Base-by-base conservation (phyloP, 1,140 invertebrate genomes). In the Lerema accius region DNA sequence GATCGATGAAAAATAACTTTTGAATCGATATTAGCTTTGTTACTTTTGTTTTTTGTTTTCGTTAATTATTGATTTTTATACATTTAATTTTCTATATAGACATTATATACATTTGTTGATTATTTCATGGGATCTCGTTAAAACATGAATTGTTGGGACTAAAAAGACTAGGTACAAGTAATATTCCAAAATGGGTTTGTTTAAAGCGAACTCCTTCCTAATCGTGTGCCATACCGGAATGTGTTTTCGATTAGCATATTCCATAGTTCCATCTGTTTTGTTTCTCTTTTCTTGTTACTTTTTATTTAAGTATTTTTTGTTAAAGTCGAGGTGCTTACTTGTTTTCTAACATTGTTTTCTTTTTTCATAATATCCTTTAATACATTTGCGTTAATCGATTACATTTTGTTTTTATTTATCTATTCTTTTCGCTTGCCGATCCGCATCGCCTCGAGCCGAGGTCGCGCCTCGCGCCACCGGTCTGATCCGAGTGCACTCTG, bases 71-170 rank as follows among this genome's bases (percentile, higher is more conserved):
- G 37, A 61, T 71, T 42, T 71, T 64, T 56, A 42, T 56, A 63
- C 45, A 37, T 63, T 70, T 64, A 3, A 23, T 63, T 56, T n/a
- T n/a, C 43, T n/a, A 35, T 28, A 40, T 64, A 60, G 19, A 42
- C 43, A 63, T 43, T 48, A 37, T 40, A 58, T 55, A 50, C 6
- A 48, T 26, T 63, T 63, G 32, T 55, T 51, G 42, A 39, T 28
- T 55, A 32, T 55, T 55, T 60, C 23, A 46, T 48, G 50, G 23
- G 28, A 35, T 66, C 43, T 14, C 5, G 40, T 50, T 49, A 49
- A 72, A 79, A 84, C 80, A 83, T 84, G 79, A 82, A 83, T 84
- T 82, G 84, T 83, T 82, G 77, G 63, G 66, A 72, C 63, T 42
- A 65, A 46, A 26, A 60, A 0, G 55, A 28, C 28, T 49, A 32